phyloP scores from a whole-genome alignment of 2,797 vertebrate genomes.

The Miopithecus talapoin region DNA sequence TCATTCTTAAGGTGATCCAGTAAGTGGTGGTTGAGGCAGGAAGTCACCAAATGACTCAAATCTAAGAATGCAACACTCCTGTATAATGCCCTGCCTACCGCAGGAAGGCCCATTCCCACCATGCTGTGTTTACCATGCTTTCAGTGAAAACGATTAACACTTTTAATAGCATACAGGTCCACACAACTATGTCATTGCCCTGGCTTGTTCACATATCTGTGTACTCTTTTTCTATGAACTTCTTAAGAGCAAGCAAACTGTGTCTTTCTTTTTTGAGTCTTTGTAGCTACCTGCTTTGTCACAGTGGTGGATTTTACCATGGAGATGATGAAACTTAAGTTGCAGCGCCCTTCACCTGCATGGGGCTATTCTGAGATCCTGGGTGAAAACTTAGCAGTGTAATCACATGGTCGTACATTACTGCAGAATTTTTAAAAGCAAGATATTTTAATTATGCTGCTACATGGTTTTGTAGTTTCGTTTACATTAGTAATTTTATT shows the following conservation, averaged over 20 bases:
- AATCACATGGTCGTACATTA: neutral
- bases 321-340: neutral
- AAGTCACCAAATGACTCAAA: neutral
- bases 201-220: neutral
- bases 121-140: neutral
- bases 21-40: neutral
- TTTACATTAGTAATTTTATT: neutral
- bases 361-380: neutral
- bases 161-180: neutral
- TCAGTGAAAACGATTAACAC: neutral
- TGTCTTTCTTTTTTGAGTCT: neutral
- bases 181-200: neutral
- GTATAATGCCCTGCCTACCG: neutral
- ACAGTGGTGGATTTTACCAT: neutral
- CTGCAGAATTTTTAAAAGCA: neutral
- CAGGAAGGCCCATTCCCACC: neutral
- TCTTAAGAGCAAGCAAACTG: neutral
- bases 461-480: neutral
- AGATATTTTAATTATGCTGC: neutral
- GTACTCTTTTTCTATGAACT: neutral
- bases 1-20: neutral
- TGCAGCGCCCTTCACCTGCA: fast-evolving
- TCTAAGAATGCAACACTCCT: neutral
- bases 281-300: neutral
- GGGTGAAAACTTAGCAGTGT: neutral